Evolutionary conservation across 2,797 vertebrate genomes (phyloP).

Genomic region (Notoglanidium macrostoma): DNA sequence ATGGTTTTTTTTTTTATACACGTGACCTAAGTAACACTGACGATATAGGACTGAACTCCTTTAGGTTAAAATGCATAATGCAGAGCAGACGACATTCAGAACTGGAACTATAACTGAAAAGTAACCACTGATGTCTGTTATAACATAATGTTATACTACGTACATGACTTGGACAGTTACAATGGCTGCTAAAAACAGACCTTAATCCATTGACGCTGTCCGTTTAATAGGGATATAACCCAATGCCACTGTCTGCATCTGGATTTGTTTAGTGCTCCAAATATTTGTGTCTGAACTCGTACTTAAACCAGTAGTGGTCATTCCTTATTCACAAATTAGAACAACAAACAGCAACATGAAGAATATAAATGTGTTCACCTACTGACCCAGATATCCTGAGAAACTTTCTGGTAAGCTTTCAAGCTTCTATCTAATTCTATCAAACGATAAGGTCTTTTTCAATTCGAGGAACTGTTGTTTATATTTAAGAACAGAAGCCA

Average conservation of each 20-base stretch:
- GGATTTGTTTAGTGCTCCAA: not conserved
- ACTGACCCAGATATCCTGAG: not conserved
- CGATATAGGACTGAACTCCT: too few species aligned
- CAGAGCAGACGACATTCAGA: not conserved
- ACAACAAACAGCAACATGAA: not conserved
- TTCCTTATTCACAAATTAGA: not conserved
- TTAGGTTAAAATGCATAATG: not conserved
- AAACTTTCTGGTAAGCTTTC: not conserved
- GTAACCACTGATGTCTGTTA: not conserved
- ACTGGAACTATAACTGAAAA: not conserved
- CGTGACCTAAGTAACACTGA: not conserved
- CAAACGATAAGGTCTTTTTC: not conserved
- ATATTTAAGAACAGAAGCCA: not conserved
- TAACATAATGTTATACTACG: not conserved
- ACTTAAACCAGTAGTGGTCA: too few species aligned
- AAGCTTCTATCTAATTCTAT: not conserved
- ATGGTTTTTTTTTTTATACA: not conserved
- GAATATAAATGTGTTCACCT: not conserved
- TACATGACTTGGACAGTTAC: not conserved
- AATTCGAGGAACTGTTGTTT: not conserved
- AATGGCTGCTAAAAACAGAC: not conserved
- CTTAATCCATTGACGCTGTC: not conserved
- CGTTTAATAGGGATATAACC: not conserved
- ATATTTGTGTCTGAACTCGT: not conserved
- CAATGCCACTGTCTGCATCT: not conserved